Conservation (phyloP, 1,140 invertebrate species). For the Dendroctonus valens region DNA sequence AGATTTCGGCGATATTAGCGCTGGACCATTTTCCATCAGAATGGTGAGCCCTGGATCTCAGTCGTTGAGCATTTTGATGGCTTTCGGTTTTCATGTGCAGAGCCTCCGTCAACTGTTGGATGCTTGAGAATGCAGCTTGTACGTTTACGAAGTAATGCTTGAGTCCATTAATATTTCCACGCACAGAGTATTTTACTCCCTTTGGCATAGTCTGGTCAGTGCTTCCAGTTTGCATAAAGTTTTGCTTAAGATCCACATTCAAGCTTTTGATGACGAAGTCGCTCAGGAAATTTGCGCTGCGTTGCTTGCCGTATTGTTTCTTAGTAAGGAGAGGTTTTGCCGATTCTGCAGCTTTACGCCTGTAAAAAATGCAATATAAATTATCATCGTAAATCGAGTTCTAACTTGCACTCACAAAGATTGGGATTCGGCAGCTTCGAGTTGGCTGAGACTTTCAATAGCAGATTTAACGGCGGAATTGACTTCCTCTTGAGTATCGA, state of each 20-base stretch:
- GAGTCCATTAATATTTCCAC: conserved; percentile 51
- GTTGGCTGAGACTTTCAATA: conserved; percentile 55
- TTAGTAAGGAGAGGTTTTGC: conserved; percentile 57
- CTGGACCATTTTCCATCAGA: conserved; percentile 45
- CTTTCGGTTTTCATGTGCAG: conserved; percentile 41
- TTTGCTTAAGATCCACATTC: conserved; percentile 50
- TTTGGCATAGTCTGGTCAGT: conserved; percentile 57
- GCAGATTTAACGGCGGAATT: conserved; percentile 60
- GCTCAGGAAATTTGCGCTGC: conserved; percentile 52
- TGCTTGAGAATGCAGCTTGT: conserved; percentile 53
- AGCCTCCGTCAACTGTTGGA: conserved; percentile 52
- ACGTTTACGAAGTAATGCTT: conserved; percentile 36
- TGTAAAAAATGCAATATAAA: conserved; percentile 41
- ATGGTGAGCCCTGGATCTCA: conserved; percentile 26
- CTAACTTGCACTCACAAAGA: conserved; percentile 53
- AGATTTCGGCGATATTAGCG: conserved; percentile 55
- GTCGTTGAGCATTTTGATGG: conserved; percentile 25
- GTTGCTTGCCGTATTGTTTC: conserved; percentile 53
- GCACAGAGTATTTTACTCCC: conserved; percentile 48
- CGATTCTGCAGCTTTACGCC: conserved; percentile 55
- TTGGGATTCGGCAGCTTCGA: conserved; percentile 47
- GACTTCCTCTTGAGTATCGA: conserved; percentile 62
- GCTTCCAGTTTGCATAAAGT: conserved; percentile 55
- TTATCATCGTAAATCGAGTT: neutral
- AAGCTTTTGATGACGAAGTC: conserved; percentile 51